phyloP scores from a whole-genome alignment of 2,797 vertebrate genomes.

The Xyrichtys novacula region DNA sequence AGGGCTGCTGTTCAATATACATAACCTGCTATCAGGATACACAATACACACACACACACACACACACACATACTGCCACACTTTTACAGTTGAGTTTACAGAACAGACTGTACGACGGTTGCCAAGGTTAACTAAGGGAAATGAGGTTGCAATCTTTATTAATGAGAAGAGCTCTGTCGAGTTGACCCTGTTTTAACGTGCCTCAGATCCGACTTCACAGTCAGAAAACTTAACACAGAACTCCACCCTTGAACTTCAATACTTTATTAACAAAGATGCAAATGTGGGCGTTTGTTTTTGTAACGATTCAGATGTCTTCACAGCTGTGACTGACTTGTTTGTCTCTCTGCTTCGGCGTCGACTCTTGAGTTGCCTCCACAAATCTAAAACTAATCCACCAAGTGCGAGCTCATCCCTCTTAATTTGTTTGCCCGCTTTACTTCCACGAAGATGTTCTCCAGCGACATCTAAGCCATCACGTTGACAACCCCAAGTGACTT shows the following conservation, averaged over 20 bases:
- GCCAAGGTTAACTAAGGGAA: slow-evolving; percentile 73
- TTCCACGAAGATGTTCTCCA: slow-evolving; percentile 76
- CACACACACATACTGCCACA: slow-evolving; percentile 15
- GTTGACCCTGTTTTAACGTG: slow-evolving; percentile 70
- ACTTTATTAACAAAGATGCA: slow-evolving; percentile 16
- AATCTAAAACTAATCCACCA: slow-evolving; percentile 82
- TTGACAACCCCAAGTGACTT: slow-evolving; percentile 79
- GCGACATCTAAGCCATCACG: slow-evolving; percentile 82
- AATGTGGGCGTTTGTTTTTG: slow-evolving; percentile 13
- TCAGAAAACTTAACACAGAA: background rate
- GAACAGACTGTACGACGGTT: slow-evolving; percentile 50
- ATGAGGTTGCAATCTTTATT: slow-evolving; percentile 66
- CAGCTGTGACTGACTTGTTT: slow-evolving; percentile 59
- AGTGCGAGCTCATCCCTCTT: slow-evolving; percentile 80
- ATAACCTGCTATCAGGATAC: slow-evolving; percentile 26
- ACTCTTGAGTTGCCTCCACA: slow-evolving; percentile 55
- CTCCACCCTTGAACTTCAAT: background rate
- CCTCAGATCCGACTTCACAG: slow-evolving; percentile 15
- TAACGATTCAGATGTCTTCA: slow-evolving; percentile 7
- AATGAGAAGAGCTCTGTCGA: slow-evolving; percentile 55
- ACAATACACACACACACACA: slow-evolving; percentile 10
- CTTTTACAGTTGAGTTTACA: slow-evolving; percentile 27
- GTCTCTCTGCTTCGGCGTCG: slow-evolving; percentile 34
- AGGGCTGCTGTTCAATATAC: slow-evolving; percentile 37
- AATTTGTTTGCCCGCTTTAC: slow-evolving; percentile 80